Percentiles rank a stretch among this genome's conserved stretches.
phyloP scores from a whole-genome alignment of 2,888 invertebrate species.

The Amblyteles armatorius region DNA sequence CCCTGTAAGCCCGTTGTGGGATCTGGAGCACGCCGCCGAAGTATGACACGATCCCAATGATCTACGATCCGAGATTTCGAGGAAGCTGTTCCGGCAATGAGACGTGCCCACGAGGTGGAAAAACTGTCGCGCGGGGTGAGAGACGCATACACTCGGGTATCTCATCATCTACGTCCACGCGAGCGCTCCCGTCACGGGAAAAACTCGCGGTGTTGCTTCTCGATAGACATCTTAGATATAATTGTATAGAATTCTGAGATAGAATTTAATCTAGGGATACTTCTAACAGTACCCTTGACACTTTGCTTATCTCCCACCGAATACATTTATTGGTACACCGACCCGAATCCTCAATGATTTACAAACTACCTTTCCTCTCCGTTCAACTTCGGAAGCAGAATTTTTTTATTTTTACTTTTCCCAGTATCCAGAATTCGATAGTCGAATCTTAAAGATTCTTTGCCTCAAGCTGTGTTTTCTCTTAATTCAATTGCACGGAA shows the following conservation, averaged over 20 bases:
- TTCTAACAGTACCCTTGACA: conserved; percentile 67
- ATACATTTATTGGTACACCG: conserved; percentile 63
- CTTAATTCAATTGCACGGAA: conserved; percentile 43
- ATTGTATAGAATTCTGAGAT: conserved; percentile 60
- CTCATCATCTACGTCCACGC: conserved; percentile 65
- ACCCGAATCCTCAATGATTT: conserved; percentile 44
- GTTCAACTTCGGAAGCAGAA: not conserved
- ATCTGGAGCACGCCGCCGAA: conserved; percentile 7
- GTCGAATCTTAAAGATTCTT: not conserved
- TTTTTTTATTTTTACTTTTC: not conserved
- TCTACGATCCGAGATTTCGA: conserved; percentile 56
- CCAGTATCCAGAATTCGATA: not conserved
- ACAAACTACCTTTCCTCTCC: conserved; percentile 42
- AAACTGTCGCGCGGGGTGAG: conserved; percentile 45
- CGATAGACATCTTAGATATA: conserved; percentile 71
- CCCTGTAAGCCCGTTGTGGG: conserved; percentile 29
- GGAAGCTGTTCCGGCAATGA: conserved; percentile 53
- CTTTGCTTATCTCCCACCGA: conserved; percentile 58
- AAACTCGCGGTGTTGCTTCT: conserved; percentile 49
- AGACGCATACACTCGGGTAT: conserved; percentile 52
- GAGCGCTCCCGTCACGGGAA: conserved; percentile 62
- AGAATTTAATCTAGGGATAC: conserved; percentile 54
- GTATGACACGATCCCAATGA: conserved; percentile 36
- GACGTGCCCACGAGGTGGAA: conserved; percentile 29
- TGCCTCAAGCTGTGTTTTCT: conserved; percentile 1